These are phyloP conservation scores for Bungarus multicinctus DNA, from an alignment of 2,113 vertebrate species.

Conservation along the genomic window DNA sequence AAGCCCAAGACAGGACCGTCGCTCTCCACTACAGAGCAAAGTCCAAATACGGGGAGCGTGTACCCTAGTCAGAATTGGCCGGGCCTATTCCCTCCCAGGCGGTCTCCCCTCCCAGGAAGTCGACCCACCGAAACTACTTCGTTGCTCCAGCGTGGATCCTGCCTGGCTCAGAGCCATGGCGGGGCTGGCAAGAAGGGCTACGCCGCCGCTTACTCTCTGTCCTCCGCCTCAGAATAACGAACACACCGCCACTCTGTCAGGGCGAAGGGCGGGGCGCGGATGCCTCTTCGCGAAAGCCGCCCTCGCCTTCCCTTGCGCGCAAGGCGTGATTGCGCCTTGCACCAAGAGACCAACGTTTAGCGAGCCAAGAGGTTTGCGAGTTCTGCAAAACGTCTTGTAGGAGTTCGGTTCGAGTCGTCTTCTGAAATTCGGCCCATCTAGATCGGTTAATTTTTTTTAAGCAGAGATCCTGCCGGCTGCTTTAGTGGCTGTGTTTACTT, in stretches of 20 bases:
- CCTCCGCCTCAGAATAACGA: slow-evolving; percentile 22
- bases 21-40: background rate
- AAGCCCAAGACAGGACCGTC: background rate
- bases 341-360: background rate
- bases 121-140: background rate
- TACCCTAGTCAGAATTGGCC: background rate
- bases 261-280: background rate
- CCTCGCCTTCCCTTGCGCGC: background rate
- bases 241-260: background rate
- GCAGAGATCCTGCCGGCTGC: background rate
- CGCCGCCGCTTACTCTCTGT: slow-evolving; percentile 6
- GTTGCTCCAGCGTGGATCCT: background rate
- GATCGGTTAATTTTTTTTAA: background rate
- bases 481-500: background rate
- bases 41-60: background rate
- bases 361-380: background rate
- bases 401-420: background rate
- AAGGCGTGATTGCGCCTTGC: background rate
- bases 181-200: rapidly evolving
- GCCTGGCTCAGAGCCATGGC: background rate
- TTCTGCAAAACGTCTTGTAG: background rate
- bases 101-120: no score
- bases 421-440: background rate
- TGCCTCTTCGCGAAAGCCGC: background rate
- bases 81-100: no score